Percentiles rank a stretch among this genome's conserved stretches.
phyloP scores from a whole-genome alignment of 1,140 invertebrate species.

The Drosophila miranda region DNA sequence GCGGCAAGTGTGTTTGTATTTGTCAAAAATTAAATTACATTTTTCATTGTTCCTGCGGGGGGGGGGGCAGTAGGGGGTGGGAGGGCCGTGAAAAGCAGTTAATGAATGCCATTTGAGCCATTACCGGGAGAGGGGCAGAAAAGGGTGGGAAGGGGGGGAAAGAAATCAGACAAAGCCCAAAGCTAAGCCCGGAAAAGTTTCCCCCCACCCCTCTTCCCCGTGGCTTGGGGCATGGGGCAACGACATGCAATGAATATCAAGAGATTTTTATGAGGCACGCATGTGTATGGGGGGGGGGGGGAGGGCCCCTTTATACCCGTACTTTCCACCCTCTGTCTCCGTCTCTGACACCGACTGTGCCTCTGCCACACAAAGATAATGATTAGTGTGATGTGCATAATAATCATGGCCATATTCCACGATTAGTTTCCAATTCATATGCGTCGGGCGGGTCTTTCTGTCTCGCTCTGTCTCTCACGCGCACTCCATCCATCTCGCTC shows the following conservation, averaged over 20 bases:
- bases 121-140: slow-evolving; percentile 21
- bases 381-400: slow-evolving; percentile 78
- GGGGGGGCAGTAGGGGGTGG: too few relatives aligned
- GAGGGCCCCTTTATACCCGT: too few relatives aligned
- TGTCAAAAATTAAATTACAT: slow-evolving; percentile 52
- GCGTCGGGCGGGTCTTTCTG: slow-evolving; percentile 25
- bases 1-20: slow-evolving; percentile 35
- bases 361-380: slow-evolving; percentile 54
- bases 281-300: slow-evolving; percentile 15
- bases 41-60: slow-evolving; percentile 1
- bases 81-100: slow-evolving; percentile 10
- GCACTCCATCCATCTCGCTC: slow-evolving; percentile 8
- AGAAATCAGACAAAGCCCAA: slow-evolving; percentile 36
- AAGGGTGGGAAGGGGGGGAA: background rate
- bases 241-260: slow-evolving; percentile 68
- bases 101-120: slow-evolving; percentile 47
- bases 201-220: background rate
- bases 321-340: background rate
- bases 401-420: slow-evolving; percentile 64
- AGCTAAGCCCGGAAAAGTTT: slow-evolving; percentile 53
- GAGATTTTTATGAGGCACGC: slow-evolving; percentile 49
- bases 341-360: slow-evolving; percentile 22
- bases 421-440: slow-evolving; percentile 78
- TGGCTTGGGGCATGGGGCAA: background rate
- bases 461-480: background rate